These are phyloP conservation scores for Dasyprocta punctata DNA, from an alignment of 2,113 vertebrate species.

Conservation along the genomic window DNA sequence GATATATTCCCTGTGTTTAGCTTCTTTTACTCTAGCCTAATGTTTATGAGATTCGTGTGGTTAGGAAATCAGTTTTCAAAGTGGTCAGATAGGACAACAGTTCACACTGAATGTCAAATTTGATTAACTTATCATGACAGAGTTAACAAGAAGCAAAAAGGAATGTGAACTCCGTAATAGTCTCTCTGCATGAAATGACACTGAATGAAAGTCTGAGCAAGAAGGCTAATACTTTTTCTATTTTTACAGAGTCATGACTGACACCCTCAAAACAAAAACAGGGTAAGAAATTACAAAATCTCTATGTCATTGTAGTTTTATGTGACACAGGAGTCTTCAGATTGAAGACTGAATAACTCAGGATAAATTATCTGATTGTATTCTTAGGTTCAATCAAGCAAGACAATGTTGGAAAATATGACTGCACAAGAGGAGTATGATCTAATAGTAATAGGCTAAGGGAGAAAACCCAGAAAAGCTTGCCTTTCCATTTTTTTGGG, in stretches of 20 bases:
- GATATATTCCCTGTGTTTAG: background rate
- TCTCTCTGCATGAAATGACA: background rate
- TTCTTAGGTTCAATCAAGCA: background rate
- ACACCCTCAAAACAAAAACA: background rate
- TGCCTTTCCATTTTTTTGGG: background rate
- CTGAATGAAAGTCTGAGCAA: background rate
- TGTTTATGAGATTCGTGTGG: background rate
- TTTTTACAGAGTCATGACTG: background rate
- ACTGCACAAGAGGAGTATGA: background rate
- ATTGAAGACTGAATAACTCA: background rate
- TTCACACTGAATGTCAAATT: too few species aligned
- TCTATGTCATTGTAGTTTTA: background rate
- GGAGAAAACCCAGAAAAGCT: background rate
- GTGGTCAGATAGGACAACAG: background rate
- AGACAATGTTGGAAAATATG: too few species aligned
- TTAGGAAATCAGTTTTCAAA: background rate
- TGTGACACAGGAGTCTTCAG: too few species aligned
- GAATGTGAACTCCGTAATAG: accelerated
- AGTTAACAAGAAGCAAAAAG: background rate
- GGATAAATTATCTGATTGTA: background rate
- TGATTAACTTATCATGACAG: background rate
- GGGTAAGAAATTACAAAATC: background rate
- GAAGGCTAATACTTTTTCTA: background rate
- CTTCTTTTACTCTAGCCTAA: background rate
- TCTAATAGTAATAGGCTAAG: background rate